Conservation (phyloP, 1,140 invertebrate genomes). For the Drosophila lacertosa region DNA sequence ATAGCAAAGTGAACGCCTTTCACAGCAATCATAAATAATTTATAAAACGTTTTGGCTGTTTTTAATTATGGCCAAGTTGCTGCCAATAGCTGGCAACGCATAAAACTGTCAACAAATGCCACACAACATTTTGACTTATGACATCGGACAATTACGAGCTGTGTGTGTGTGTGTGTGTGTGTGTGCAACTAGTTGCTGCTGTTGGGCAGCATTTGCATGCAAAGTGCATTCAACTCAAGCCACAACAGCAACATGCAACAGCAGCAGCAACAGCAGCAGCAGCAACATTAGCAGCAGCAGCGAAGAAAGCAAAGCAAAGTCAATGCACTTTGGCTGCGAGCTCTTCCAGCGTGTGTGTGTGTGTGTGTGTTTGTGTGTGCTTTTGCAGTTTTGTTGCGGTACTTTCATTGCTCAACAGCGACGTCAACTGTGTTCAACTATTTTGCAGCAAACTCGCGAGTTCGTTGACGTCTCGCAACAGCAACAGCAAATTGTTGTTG, state of each 20-base stretch:
- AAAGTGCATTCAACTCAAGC: slow-evolving; percentile 68
- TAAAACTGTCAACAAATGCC: slow-evolving; percentile 75
- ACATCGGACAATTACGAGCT: slow-evolving; percentile 77
- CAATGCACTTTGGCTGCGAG: slow-evolving; percentile 72
- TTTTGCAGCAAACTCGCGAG: slow-evolving; percentile 52
- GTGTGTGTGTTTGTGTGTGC: neutral
- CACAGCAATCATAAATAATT: slow-evolving; percentile 55
- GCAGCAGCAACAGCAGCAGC: slow-evolving; percentile 24
- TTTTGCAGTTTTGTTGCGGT: slow-evolving; percentile 71
- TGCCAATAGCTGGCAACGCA: slow-evolving; percentile 31
- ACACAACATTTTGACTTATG: slow-evolving; percentile 69
- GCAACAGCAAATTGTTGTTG: slow-evolving; percentile 1
- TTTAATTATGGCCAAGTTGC: slow-evolving; percentile 57
- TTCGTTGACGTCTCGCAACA: slow-evolving; percentile 61
- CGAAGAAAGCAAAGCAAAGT: slow-evolving; percentile 63
- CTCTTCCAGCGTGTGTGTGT: slow-evolving; percentile 19
- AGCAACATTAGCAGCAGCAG: slow-evolving; percentile 5
- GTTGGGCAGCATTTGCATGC: slow-evolving; percentile 39
- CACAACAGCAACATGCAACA: slow-evolving; percentile 38
- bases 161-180: slow-evolving; percentile 1
- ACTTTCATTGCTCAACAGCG: slow-evolving; percentile 77
- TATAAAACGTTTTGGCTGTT: slow-evolving; percentile 39
- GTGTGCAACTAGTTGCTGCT: slow-evolving; percentile 33
- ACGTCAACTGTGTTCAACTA: slow-evolving; percentile 54
- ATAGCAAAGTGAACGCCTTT: slow-evolving; percentile 39